phyloP scores from a whole-genome alignment of 2,888 invertebrate species.

The Antheraea yamamai region DNA sequence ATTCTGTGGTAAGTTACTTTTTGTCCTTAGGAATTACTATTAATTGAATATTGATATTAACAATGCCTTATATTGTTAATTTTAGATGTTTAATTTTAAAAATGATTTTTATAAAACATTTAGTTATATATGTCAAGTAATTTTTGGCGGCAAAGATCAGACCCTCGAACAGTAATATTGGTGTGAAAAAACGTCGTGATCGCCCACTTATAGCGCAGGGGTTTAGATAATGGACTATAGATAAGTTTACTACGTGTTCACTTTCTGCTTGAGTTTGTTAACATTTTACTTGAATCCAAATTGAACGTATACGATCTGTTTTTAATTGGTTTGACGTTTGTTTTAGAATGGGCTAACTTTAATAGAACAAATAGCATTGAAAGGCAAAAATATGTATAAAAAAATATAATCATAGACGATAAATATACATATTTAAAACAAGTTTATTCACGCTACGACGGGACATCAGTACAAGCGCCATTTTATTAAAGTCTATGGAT shows the following conservation, averaged over 20 bases:
- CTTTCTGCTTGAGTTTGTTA: slow-evolving; percentile 19
- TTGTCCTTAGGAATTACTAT: too few species aligned
- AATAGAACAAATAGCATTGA: not conserved
- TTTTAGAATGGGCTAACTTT: not conserved
- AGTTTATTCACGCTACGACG: not conserved
- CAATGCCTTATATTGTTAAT: not conserved
- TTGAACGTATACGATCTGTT: not conserved
- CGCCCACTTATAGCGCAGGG: slow-evolving; percentile 5
- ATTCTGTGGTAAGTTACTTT: too few species aligned
- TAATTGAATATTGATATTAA: too few species aligned
- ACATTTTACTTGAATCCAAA: slow-evolving; percentile 8
- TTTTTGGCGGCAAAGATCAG: not conserved
- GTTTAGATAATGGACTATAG: slow-evolving; percentile 22
- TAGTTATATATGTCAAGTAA: not conserved
- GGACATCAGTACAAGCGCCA: not conserved
- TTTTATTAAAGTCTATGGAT: not conserved
- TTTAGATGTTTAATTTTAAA: too few species aligned
- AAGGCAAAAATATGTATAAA: not conserved
- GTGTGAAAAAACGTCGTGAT: slow-evolving; percentile 6
- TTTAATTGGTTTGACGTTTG: not conserved
- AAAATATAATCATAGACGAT: not conserved
- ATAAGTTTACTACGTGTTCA: slow-evolving; percentile 21
- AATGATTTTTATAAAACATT: too few species aligned
- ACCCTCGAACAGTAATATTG: not conserved
- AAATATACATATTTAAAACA: not conserved